A percentile compares a stretch with the other conserved stretches of the same genome.
These are phyloP conservation scores for Zelleria hepariella DNA, from an alignment of 2,888 invertebrate species.

Conservation along the genomic window DNA sequence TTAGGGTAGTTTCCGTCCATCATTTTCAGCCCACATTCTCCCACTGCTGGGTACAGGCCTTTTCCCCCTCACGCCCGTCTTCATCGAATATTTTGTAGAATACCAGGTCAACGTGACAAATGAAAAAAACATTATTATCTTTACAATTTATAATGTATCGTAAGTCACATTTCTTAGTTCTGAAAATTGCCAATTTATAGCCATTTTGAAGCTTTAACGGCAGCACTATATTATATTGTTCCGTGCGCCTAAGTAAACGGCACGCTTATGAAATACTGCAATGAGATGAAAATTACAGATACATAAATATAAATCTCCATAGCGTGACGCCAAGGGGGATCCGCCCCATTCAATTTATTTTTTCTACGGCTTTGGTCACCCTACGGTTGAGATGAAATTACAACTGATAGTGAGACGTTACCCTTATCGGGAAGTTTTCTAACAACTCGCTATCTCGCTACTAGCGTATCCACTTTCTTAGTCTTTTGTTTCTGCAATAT, in stretches of 20 bases:
- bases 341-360: constrained; percentile 45
- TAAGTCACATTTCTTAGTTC: too few relatives aligned
- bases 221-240: background rate
- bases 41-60: too few relatives aligned
- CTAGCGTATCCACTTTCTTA: background rate
- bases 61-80: too few relatives aligned
- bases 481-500: background rate
- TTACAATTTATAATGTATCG: too few relatives aligned
- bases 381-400: constrained; percentile 45
- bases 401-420: constrained; percentile 37
- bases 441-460: background rate
- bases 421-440: constrained; percentile 31
- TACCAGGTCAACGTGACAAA: too few relatives aligned
- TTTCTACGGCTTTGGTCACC: constrained; percentile 43
- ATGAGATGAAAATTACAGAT: background rate
- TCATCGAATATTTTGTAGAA: too few relatives aligned
- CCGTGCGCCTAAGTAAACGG: background rate
- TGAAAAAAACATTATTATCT: too few relatives aligned
- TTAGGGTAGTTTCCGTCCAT: too few relatives aligned
- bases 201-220: background rate
- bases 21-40: too few relatives aligned
- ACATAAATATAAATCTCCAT: constrained; percentile 3
- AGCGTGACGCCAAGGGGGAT: constrained; percentile 17
- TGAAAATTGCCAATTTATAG: background rate
- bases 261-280: constrained; percentile 1